These are phyloP conservation scores for Eulithis testata DNA, from an alignment of 2,888 invertebrate species.

Conservation along the genomic window DNA sequence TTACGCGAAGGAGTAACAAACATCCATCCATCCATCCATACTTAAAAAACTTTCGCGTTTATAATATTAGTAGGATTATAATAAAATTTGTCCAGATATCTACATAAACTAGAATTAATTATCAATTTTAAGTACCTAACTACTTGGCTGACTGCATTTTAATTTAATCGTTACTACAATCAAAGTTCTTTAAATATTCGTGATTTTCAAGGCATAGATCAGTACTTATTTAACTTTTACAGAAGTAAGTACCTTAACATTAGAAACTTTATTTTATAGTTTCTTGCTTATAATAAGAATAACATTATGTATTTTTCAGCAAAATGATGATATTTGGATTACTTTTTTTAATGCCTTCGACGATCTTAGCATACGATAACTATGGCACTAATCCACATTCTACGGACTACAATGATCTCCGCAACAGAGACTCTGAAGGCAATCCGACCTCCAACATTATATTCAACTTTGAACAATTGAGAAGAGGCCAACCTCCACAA, in stretches of 20 bases:
- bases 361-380: slow-evolving; percentile 42
- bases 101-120: slow-evolving; percentile 10
- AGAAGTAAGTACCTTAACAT: slow-evolving; percentile 1
- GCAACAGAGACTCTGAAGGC: slow-evolving; percentile 37
- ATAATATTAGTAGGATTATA: too few relatives aligned
- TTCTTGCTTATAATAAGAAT: slow-evolving; percentile 4
- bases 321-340: slow-evolving; percentile 48
- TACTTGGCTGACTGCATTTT: slow-evolving; percentile 15
- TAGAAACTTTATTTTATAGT: too few relatives aligned
- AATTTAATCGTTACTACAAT: background rate
- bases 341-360: slow-evolving; percentile 44
- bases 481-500: slow-evolving; percentile 53
- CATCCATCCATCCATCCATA: too few relatives aligned
- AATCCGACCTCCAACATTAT: slow-evolving; percentile 49
- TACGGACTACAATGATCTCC: slow-evolving; percentile 26
- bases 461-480: slow-evolving; percentile 55
- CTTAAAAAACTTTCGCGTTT: too few relatives aligned
- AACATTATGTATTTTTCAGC: slow-evolving; percentile 27
- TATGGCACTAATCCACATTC: slow-evolving; percentile 37
- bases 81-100: background rate
- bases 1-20: too few relatives aligned
- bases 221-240: slow-evolving; percentile 8
- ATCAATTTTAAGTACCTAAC: background rate
- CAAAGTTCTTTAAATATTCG: slow-evolving; percentile 21
- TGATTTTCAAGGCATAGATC: background rate